These are phyloP conservation scores for Bilobella aurantiaca DNA, from an alignment of 1,140 invertebrate species.

Conservation along the genomic window DNA sequence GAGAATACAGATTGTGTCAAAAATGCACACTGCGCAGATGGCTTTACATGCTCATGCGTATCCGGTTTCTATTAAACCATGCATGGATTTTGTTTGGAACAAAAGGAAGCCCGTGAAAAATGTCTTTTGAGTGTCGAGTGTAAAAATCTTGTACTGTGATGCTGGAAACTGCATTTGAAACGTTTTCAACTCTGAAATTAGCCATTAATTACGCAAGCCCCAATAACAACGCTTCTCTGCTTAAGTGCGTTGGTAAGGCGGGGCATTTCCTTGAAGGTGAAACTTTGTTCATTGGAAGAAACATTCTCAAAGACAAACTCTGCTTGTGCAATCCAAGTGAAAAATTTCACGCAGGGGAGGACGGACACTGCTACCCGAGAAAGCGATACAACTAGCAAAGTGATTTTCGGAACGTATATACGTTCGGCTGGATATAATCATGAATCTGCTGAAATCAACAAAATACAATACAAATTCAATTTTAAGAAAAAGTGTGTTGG, in stretches of 20 bases:
- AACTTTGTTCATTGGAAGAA: neutral
- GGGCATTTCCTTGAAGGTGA: neutral
- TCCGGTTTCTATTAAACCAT: slow-evolving; percentile 2
- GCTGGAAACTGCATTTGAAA: neutral
- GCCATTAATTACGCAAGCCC: neutral
- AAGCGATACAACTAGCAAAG: neutral
- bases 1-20: neutral
- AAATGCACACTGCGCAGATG: neutral
- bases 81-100: neutral
- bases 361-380: neutral
- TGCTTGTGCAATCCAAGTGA: neutral
- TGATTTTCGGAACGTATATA: neutral
- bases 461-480: neutral
- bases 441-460: neutral
- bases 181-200: neutral
- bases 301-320: neutral
- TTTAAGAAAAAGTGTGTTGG: neutral
- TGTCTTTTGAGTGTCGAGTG: neutral
- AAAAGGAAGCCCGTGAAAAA: neutral
- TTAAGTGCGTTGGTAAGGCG: neutral
- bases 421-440: neutral
- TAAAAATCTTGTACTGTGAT: neutral
- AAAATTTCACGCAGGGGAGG: neutral
- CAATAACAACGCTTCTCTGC: neutral
- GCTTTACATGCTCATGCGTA: neutral